Conservation (phyloP, 2,797 vertebrate genomes). For the Aphelocoma californica region DNA sequence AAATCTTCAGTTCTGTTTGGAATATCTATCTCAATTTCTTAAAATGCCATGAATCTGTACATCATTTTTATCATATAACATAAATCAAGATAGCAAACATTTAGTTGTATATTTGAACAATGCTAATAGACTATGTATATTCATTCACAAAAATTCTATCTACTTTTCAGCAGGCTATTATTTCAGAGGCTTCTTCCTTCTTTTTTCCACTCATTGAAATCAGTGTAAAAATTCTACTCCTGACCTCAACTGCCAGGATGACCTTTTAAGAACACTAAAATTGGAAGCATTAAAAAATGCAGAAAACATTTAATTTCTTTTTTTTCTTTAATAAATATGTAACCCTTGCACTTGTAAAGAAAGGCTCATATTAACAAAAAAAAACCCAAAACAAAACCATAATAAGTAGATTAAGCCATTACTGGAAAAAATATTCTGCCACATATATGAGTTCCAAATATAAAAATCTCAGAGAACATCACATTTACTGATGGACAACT, state of each 20-base stretch:
- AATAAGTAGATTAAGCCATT: neutral
- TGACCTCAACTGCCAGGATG: neutral
- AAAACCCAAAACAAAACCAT: fast-evolving
- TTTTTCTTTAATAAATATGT: neutral
- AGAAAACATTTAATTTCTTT: neutral
- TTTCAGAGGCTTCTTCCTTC: neutral
- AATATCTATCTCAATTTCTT: neutral
- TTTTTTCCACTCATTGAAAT: neutral
- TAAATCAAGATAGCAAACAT: neutral
- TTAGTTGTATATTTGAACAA: neutral
- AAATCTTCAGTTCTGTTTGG: neutral
- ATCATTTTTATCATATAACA: neutral
- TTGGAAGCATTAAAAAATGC: neutral
- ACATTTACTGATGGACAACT: neutral
- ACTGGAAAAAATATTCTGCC: neutral
- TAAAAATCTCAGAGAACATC: neutral
- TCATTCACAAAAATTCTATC: neutral
- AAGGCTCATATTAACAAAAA: neutral
- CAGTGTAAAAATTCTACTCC: neutral
- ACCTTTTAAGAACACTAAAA: neutral
- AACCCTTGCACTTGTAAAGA: neutral
- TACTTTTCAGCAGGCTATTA: neutral
- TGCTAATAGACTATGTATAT: neutral
- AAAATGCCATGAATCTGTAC: neutral
- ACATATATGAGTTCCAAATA: neutral